Conservation (phyloP, 2,888 invertebrate species). For the Polyploca ridens region DNA sequence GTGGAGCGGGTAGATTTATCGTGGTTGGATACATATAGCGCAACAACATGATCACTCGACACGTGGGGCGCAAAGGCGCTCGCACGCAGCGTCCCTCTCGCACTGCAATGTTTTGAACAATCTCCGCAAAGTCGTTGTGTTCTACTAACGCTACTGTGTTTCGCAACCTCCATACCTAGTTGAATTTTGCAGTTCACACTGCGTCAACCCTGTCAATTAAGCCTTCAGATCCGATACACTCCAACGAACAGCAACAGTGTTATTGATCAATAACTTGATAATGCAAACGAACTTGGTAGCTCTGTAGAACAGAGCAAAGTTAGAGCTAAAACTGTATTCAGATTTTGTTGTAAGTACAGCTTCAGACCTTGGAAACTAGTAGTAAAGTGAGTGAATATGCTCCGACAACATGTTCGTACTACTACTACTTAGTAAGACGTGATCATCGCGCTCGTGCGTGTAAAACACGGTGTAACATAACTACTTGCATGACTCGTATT, state of each 20-base stretch:
- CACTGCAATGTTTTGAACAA: constrained; percentile 45
- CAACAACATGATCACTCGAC: constrained; percentile 58
- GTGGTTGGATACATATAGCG: constrained; percentile 56
- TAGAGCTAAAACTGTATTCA: constrained; percentile 20
- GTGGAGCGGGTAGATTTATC: constrained; percentile 54
- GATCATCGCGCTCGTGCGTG: constrained; percentile 35
- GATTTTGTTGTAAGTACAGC: constrained; percentile 26
- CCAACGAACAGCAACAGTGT: not conserved
- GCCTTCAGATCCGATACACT: constrained; percentile 21
- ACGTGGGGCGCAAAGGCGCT: constrained; percentile 50
- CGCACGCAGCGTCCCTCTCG: constrained; percentile 47
- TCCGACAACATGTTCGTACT: constrained; percentile 26
- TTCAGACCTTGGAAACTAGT: constrained; percentile 29
- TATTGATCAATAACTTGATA: not conserved
- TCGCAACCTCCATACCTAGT: constrained; percentile 40
- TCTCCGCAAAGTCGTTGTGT: constrained; percentile 40
- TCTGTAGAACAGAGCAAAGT: constrained; percentile 13
- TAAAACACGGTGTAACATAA: constrained; percentile 22
- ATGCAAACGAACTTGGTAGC: not conserved
- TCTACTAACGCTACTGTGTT: constrained; percentile 36
- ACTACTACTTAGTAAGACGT: constrained; percentile 31
- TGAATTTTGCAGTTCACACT: constrained; percentile 32
- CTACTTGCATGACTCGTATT: constrained; percentile 18
- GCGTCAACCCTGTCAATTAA: constrained; percentile 36
- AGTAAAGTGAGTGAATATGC: constrained; percentile 29